Evolutionary conservation across 1,140 invertebrate species (phyloP).

Genomic region (Araneus ventricosus): DNA sequence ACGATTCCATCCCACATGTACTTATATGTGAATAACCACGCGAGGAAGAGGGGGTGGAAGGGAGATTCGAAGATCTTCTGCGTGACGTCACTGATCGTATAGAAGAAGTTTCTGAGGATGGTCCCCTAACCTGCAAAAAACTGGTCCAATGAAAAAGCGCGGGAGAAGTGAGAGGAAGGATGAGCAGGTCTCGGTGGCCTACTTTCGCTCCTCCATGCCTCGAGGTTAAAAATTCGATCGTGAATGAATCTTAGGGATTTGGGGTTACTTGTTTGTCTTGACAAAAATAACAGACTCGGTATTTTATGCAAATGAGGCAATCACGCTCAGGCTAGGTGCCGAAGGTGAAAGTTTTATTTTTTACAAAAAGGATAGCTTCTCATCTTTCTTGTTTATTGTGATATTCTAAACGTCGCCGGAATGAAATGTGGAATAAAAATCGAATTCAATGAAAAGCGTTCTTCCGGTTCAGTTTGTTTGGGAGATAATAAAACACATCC

Average conservation of each 20-base stretch:
- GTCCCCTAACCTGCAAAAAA: slow-evolving; percentile 71
- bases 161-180: slow-evolving; percentile 30
- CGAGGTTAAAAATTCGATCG: slow-evolving; percentile 61
- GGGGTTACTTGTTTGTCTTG: slow-evolving; percentile 24
- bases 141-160: slow-evolving; percentile 60
- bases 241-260: slow-evolving; percentile 52
- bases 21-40: slow-evolving; percentile 42
- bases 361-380: background rate
- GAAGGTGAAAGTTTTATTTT: slow-evolving; percentile 58
- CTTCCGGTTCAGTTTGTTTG: background rate
- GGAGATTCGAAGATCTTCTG: slow-evolving; percentile 7
- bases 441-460: background rate
- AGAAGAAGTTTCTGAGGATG: slow-evolving; percentile 53
- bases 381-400: background rate
- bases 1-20: slow-evolving; percentile 32
- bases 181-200: slow-evolving; percentile 68
- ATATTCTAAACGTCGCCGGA: background rate
- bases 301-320: slow-evolving; percentile 44
- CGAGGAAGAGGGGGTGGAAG: slow-evolving; percentile 7
- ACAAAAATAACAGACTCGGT: slow-evolving; percentile 7
- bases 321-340: background rate
- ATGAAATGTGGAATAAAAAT: background rate
- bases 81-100: slow-evolving; percentile 52
- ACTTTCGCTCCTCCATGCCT: slow-evolving; percentile 45
- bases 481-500: background rate